Evolutionary conservation across 2,888 invertebrate genomes (phyloP).

Genomic region (Cosmorhoe ocellata): DNA sequence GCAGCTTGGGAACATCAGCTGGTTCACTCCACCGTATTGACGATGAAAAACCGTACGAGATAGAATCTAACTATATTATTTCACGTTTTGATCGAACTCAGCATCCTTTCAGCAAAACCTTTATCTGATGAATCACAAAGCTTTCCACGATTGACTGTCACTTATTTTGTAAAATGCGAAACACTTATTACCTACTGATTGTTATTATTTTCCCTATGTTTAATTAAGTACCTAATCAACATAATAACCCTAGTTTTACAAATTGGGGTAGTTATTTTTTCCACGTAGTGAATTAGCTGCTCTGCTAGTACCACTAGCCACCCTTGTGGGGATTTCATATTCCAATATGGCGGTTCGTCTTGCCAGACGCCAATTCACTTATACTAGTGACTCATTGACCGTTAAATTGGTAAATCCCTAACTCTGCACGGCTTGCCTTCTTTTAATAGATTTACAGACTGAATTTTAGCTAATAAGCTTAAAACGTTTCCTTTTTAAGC

Average conservation of each 20-base stretch:
- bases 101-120: no score
- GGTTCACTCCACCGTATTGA: neutral
- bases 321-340: slow-evolving; percentile 64
- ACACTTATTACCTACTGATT: no score
- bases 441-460: slow-evolving; percentile 8
- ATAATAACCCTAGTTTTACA: no score
- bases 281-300: slow-evolving; percentile 34
- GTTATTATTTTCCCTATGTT: no score
- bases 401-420: slow-evolving; percentile 41
- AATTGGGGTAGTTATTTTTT: no score
- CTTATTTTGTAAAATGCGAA: no score
- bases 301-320: slow-evolving; percentile 22
- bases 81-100: neutral
- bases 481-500: no score
- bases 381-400: slow-evolving; percentile 56
- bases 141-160: no score
- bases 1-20: slow-evolving; percentile 1
- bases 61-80: neutral
- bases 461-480: neutral
- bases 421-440: slow-evolving; percentile 29
- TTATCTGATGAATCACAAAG: no score
- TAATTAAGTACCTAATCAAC: no score
- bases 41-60: no score
- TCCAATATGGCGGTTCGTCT: slow-evolving; percentile 67
- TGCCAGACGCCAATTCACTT: slow-evolving; percentile 68